Base-by-base conservation (phyloP, 2,797 vertebrate species). In the Decapterus maruadsi region DNA sequence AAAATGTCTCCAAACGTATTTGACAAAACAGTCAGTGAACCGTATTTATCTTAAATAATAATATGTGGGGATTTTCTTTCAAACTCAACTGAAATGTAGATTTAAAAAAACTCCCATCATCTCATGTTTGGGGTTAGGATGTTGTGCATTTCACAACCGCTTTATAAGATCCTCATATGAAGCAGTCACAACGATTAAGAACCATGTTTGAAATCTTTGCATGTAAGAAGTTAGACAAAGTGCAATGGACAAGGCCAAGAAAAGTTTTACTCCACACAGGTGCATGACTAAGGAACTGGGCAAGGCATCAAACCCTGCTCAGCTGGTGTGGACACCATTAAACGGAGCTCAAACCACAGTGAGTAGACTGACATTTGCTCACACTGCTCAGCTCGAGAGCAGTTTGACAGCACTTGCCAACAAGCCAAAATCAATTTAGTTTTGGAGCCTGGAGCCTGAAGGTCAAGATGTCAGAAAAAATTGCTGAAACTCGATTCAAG, bases 371-470 rank as follows among this genome's bases (percentile, higher is more conserved):
- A 77, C 78, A 78, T 89, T 83, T 83, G 66, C 69, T 81, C 64
- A 72, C 59, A 40, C 58, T n/a, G 56, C 75, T 84, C 65, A 26
- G 69, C 57, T 73, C 11, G 31, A 78, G 72, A 77, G 71, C 71
- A 72, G 61, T 79, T 75, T 86, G 68, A 82, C 85, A 87, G 73
- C 75, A 46, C 64, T 69, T 26, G 74, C 76, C 76, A 80, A 84
- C 60, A 56, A 82, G 76, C 75, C 75, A 68, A 50, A 85, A 85
- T 81, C 82, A 45, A 80, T 86, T 57, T 22, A 17, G 26, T 71
- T 78, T 22, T 82, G 57, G 73, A 72, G 66, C 43, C 58, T 70
- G 8, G 20, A 85, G 72, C 58, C 67, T 50, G 68, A 72, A 90
- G 87, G 87, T 87, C 67, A 80, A 83, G 40, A 67, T 29, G 63